Conservation (phyloP, 2,113 vertebrate species). For the Myrmecobius fasciatus region DNA sequence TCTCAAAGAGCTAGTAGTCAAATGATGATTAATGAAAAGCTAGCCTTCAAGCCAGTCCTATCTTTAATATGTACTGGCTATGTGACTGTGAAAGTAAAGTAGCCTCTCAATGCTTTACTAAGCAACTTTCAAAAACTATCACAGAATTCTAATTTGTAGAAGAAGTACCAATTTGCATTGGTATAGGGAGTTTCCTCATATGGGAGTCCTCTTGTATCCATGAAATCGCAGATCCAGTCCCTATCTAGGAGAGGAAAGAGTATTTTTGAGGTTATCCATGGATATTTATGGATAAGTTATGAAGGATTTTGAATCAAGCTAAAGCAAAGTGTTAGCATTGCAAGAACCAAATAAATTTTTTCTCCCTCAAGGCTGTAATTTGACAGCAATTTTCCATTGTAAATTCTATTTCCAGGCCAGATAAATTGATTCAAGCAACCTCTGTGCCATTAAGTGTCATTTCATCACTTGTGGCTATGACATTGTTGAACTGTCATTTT, state of each 20-base stretch:
- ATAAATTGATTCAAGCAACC: not conserved
- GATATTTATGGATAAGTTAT: not conserved
- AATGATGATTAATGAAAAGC: not conserved
- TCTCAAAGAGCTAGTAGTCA: not conserved
- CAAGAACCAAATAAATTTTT: not conserved
- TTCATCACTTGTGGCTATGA: not conserved
- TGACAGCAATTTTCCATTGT: not conserved
- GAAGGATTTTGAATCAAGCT: not conserved
- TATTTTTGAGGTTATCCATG: not conserved
- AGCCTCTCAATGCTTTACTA: not conserved
- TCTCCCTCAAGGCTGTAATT: not conserved
- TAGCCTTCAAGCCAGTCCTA: not conserved
- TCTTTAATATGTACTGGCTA: not conserved
- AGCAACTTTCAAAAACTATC: not conserved
- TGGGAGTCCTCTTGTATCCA: not conserved
- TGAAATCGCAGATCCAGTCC: not conserved
- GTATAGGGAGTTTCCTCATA: not conserved
- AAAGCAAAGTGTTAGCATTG: not conserved
- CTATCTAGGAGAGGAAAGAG: not conserved
- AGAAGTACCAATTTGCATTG: not conserved
- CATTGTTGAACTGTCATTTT: not conserved
- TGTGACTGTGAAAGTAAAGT: not conserved
- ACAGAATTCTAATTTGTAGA: not conserved
- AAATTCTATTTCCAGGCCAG: not conserved
- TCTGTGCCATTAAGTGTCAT: not conserved